phyloP scores from a whole-genome alignment of 2,888 invertebrate species.

The Aspidiotus rigidus region DNA sequence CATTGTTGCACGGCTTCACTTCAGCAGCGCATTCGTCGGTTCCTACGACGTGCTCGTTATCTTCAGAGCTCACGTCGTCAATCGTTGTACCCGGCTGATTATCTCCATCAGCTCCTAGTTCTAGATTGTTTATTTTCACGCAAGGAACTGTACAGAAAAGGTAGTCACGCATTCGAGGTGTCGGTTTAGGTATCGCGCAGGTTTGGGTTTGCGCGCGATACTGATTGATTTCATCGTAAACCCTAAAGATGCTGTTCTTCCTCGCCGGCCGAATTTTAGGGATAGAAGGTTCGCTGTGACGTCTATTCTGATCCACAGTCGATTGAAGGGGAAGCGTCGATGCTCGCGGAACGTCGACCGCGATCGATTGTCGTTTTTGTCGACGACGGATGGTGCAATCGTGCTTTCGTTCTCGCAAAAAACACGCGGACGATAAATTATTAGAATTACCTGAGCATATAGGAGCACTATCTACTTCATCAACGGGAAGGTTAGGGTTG shows the following conservation, averaged over 20 bases:
- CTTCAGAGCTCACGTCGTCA: background rate
- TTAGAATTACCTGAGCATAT: background rate
- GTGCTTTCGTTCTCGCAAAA: background rate
- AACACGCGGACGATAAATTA: background rate
- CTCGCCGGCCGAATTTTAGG: background rate
- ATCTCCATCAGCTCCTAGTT: background rate
- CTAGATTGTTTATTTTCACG: background rate
- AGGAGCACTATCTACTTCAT: slow-evolving; percentile 21
- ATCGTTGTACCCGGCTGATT: background rate
- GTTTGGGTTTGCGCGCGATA: too few species aligned
- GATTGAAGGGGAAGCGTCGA: background rate
- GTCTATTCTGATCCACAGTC: background rate
- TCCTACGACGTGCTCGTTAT: background rate
- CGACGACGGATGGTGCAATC: slow-evolving; percentile 10
- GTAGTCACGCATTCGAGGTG: background rate
- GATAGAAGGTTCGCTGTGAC: background rate
- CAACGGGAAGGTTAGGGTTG: background rate
- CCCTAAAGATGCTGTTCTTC: background rate
- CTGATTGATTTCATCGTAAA: background rate
- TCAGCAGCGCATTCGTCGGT: too few species aligned
- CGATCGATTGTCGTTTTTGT: background rate
- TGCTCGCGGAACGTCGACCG: background rate
- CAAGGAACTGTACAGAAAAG: background rate
- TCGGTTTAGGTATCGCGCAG: background rate
- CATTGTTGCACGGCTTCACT: too few species aligned